Base-by-base conservation (phyloP, 2,797 vertebrate genomes). In the Pseudochaenichthys georgianus region DNA sequence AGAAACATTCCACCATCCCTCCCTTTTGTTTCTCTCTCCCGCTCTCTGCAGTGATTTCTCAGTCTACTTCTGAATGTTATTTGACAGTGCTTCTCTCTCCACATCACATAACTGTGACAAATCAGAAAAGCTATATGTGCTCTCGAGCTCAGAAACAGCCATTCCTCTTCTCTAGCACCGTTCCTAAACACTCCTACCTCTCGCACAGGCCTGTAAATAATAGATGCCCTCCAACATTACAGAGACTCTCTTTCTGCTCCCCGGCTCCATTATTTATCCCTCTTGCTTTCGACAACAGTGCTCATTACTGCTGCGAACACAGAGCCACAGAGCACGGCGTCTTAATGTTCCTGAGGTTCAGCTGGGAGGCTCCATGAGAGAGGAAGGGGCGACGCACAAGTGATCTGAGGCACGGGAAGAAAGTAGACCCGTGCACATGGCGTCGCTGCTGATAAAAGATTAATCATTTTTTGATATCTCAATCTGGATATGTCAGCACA, bases 181-280 rank as follows among this genome's bases (percentile, higher is more conserved):
- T 81, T 85, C 75, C 80, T 84, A 80, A 87, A 85, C 70, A 81
- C 81, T 64, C 34, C 73, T 63, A 68, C 83, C 77, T 90, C 83
- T 89, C 81, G 84, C 78, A 68, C 75, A 78, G 80, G 74, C 80
- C 66, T 70, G 58, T 94, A 77, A 93, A 93, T 94, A 92, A 95
- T 94, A 93, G 86, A 95, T 93, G 92, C 87, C 80, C 45, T 61
- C 72, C 64, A 84, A 71, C 89, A 85, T 89, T 89, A 85, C 87
- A 75, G 71, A 67, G 76, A 70, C 79, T 75, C 72, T 77, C 76
- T 77, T 78, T 76, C 78, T 78, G 67, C 81, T 82, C 70, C 83
- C 73, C 68, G 52, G 78, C 80, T 89, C 81, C 77, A 87, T 91
- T 86, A 90, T 91, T 91, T 89, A 84, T 85, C 79, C 82, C 70